phyloP scores from a whole-genome alignment of 2,888 invertebrate genomes.

The Cheilosia impressa region DNA sequence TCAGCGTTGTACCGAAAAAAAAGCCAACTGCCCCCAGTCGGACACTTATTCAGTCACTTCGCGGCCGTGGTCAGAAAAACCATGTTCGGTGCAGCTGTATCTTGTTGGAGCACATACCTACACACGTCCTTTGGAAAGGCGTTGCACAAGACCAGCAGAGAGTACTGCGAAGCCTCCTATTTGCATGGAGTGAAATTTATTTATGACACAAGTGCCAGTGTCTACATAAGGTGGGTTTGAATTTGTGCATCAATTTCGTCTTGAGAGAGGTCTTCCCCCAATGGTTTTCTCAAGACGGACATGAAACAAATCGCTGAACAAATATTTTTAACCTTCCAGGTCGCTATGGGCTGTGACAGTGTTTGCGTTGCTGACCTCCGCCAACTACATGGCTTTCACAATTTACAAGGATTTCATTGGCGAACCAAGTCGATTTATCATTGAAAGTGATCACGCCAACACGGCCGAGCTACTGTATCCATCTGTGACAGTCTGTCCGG shows the following conservation, averaged over 20 bases:
- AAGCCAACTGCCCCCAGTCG: too few relatives aligned
- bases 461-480: conserved; percentile 84
- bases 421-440: conserved; percentile 85
- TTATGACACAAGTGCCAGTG: conserved; percentile 79
- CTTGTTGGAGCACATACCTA: too few relatives aligned
- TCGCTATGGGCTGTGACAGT: conserved; percentile 84
- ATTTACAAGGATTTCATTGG: conserved; percentile 84
- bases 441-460: conserved; percentile 85
- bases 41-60: background rate
- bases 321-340: conserved; percentile 78
- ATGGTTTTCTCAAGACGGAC: background rate
- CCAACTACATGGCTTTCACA: conserved; percentile 83
- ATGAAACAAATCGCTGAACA: background rate
- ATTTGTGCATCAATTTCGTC: too few relatives aligned
- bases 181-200: conserved; percentile 82
- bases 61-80: too few relatives aligned
- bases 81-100: background rate
- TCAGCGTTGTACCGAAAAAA: too few relatives aligned
- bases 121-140: background rate
- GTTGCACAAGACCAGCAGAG: conserved; percentile 78
- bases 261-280: too few relatives aligned
- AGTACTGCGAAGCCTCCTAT: conserved; percentile 80
- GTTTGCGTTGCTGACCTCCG: conserved; percentile 81
- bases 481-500: conserved; percentile 85
- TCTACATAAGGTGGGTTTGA: conserved; percentile 78